phyloP scores from a whole-genome alignment of 1,140 invertebrate genomes.

The Pogonus chalceus region DNA sequence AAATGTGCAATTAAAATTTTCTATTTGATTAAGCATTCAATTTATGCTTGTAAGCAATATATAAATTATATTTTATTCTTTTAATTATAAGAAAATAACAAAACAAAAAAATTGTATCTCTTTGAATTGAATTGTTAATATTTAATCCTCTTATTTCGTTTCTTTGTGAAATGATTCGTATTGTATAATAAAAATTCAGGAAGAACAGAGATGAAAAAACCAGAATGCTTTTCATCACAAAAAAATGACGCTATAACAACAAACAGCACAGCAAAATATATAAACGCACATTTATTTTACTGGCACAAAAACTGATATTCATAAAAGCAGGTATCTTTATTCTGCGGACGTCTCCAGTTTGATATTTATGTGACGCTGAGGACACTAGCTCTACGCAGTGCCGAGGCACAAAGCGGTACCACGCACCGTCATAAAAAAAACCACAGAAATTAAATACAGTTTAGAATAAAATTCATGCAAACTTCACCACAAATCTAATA shows the following conservation, averaged over 20 bases:
- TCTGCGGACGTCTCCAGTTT: background rate
- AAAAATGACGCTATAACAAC: background rate
- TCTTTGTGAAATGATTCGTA: too few species aligned
- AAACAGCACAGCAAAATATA: constrained; percentile 1
- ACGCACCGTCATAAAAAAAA: background rate
- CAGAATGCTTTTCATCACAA: background rate
- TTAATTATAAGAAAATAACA: too few species aligned
- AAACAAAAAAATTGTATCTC: too few species aligned
- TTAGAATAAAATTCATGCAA: too few species aligned
- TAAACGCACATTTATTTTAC: background rate
- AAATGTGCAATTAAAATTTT: too few species aligned
- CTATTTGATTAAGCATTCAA: too few species aligned
- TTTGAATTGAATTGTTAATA: too few species aligned
- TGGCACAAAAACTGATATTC: background rate
- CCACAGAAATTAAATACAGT: background rate
- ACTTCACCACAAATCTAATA: too few species aligned
- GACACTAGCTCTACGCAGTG: background rate
- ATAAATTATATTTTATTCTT: too few species aligned
- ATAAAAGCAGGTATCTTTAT: constrained; percentile 2
- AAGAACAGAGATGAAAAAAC: background rate
- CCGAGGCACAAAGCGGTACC: background rate
- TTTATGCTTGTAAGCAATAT: too few species aligned
- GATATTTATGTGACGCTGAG: background rate
- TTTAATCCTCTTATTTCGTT: too few species aligned
- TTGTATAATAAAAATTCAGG: too few species aligned